phyloP scores from a whole-genome alignment of 1,140 invertebrate species.

The Anoplolepis gracilipes region DNA sequence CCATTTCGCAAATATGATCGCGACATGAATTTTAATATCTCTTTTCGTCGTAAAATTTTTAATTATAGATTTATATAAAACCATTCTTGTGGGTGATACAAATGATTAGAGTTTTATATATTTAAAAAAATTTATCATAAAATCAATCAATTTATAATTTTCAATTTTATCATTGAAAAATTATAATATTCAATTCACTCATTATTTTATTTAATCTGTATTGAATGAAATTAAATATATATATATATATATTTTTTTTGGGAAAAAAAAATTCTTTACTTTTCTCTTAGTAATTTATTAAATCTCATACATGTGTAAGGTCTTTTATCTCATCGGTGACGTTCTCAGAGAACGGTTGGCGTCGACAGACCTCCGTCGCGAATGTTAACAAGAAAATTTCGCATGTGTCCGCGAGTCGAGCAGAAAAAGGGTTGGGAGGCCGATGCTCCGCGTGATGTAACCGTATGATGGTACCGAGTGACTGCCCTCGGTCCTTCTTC shows the following conservation, averaged over 20 bases:
- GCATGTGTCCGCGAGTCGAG: slow-evolving; percentile 18
- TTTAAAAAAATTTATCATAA: neutral
- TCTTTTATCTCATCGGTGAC: neutral
- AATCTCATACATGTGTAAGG: too few relatives aligned
- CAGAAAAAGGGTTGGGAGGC: slow-evolving; percentile 45
- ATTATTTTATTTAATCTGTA: neutral
- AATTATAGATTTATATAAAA: neutral
- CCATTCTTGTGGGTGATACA: neutral
- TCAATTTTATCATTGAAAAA: neutral
- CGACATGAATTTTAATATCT: slow-evolving; percentile 5
- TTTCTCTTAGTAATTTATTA: neutral
- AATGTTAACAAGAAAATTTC: slow-evolving; percentile 40
- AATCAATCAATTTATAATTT: neutral
- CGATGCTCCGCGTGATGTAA: slow-evolving; percentile 60
- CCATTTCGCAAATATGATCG: slow-evolving; percentile 26
- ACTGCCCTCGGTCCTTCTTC: slow-evolving; percentile 38
- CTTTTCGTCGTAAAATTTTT: neutral
- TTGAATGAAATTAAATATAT: too few relatives aligned
- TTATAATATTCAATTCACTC: neutral
- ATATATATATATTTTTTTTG: neutral
- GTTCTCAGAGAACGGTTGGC: too few relatives aligned
- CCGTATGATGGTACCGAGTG: slow-evolving; percentile 14
- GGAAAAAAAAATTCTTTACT: neutral
- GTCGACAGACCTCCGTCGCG: slow-evolving; percentile 5
- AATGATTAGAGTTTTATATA: neutral